phyloP scores from a whole-genome alignment of 1,140 invertebrate species.

The Magallana angulata region DNA sequence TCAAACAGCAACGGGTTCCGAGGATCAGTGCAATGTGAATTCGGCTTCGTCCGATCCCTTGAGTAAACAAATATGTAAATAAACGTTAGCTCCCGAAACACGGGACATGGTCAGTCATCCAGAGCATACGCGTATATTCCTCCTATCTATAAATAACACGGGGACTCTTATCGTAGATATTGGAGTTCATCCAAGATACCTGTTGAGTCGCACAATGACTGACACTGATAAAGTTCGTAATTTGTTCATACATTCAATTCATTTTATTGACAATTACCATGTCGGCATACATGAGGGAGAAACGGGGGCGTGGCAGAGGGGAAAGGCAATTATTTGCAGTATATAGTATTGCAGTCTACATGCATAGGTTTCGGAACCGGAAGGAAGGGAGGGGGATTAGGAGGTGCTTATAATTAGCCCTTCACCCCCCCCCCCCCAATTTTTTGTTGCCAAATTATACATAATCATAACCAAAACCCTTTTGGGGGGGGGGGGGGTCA shows the following conservation, averaged over 20 bases:
- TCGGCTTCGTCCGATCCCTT: background rate
- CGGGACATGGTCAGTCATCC: background rate
- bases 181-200: no score
- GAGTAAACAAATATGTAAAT: background rate
- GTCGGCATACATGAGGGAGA: background rate
- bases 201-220: background rate
- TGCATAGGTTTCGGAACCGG: no score
- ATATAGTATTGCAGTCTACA: background rate
- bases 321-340: background rate
- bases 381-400: no score
- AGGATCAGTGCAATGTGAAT: background rate
- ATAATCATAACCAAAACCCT: no score
- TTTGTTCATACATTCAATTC: background rate
- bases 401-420: no score
- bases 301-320: background rate
- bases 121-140: background rate
- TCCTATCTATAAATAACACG: slow-evolving; percentile 3
- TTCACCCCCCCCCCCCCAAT: background rate
- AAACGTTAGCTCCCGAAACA: background rate
- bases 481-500: no score
- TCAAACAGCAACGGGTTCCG: background rate
- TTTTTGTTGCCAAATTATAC: no score
- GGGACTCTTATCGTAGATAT: no score
- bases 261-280: no score
- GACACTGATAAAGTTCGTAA: background rate